These are phyloP conservation scores for Heliconius congener DNA, from an alignment of 1,140 invertebrate genomes.

Conservation along the genomic window DNA sequence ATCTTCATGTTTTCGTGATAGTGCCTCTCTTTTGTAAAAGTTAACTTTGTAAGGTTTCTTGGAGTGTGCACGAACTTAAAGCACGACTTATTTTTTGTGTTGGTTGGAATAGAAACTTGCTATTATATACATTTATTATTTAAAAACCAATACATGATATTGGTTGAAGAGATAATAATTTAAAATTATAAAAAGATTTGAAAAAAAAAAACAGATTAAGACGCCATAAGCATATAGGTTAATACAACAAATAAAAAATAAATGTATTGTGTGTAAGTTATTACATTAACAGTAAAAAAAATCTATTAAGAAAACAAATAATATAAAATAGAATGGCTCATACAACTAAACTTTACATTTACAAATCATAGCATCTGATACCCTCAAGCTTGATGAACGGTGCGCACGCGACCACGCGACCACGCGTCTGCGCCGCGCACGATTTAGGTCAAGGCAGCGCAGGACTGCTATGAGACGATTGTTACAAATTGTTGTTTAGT, in stretches of 20 bases:
- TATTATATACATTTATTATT: background rate
- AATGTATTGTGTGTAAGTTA: background rate
- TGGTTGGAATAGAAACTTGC: background rate
- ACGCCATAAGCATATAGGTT: background rate
- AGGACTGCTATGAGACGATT: constrained; percentile 51
- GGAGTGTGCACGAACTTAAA: background rate
- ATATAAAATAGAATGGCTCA: constrained; percentile 19
- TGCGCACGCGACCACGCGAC: constrained; percentile 51
- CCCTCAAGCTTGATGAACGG: constrained; percentile 40
- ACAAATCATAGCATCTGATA: constrained; percentile 37
- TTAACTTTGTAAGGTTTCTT: background rate
- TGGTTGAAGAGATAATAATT: too few species aligned
- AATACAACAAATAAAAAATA: background rate
- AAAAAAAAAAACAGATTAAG: too few species aligned
- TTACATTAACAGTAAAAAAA: background rate
- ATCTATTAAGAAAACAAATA: background rate
- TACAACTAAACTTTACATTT: constrained; percentile 28
- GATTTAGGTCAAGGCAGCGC: constrained; percentile 51
- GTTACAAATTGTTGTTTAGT: constrained; percentile 58
- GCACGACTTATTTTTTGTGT: constrained; percentile 8
- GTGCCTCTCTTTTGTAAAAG: background rate
- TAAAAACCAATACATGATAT: too few species aligned
- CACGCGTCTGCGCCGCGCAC: constrained; percentile 43
- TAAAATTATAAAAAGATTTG: too few species aligned
- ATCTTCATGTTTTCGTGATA: constrained; percentile 13